Evolutionary conservation across 2,797 vertebrate genomes (phyloP).

Genomic region (Chrysocyon brachyurus): DNA sequence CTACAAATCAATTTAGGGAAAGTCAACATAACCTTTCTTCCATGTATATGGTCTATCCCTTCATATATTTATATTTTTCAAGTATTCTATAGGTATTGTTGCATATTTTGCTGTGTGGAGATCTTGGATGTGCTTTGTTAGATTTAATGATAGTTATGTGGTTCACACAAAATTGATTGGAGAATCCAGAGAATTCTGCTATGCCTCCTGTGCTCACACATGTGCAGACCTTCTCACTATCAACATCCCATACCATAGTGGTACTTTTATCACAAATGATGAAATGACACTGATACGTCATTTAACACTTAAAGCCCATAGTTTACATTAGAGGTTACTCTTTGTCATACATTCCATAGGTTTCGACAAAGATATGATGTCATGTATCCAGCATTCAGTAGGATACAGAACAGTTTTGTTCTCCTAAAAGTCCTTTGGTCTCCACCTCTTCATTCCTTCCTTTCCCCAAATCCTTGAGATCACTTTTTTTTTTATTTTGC

Average conservation of each 20-base stretch:
- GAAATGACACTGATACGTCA: background rate
- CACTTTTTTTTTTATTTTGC: background rate
- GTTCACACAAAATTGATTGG: background rate
- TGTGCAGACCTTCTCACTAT: background rate
- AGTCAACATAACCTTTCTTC: background rate
- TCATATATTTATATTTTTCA: background rate
- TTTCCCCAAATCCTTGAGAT: background rate
- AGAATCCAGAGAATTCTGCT: background rate
- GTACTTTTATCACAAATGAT: background rate
- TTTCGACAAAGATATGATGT: background rate
- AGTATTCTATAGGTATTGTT: background rate
- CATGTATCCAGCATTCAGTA: background rate
- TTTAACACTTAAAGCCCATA: background rate
- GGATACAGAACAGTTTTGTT: background rate
- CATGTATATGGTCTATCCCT: background rate
- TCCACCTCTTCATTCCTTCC: background rate
- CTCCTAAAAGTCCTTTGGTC: background rate
- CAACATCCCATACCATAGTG: background rate
- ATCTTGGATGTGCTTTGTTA: background rate
- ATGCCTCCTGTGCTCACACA: no score
- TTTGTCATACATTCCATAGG: background rate
- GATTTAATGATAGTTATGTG: background rate
- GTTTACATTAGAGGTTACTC: background rate
- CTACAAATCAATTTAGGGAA: background rate
- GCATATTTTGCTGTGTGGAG: background rate